Percentiles rank a stretch among this genome's conserved stretches.
These are phyloP conservation scores for Danionella cerebrum DNA, from an alignment of 2,113 vertebrate species.

Conservation along the genomic window DNA sequence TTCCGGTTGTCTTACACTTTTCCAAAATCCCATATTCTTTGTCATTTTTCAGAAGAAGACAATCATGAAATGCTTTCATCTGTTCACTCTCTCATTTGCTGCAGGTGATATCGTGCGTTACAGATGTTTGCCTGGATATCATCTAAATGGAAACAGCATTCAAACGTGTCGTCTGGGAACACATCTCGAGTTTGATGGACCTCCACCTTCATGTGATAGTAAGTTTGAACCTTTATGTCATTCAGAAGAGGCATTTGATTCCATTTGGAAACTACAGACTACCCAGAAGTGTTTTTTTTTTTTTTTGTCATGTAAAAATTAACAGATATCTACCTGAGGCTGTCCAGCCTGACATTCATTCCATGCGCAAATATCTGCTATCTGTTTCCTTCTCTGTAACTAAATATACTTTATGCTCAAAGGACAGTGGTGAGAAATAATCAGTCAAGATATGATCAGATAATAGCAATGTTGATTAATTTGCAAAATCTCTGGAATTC, in stretches of 20 bases:
- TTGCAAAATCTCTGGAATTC: no score
- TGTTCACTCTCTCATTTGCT: neutral
- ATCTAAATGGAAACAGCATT: conserved; percentile 81
- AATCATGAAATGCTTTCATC: neutral
- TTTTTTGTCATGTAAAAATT: no score
- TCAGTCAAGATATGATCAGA: no score
- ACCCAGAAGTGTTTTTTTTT: neutral
- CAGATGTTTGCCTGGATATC: conserved; percentile 86
- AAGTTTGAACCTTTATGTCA: conserved; percentile 26
- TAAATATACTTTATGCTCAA: no score
- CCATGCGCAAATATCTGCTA: no score
- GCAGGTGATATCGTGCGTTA: conserved; percentile 90
- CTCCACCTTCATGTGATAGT: conserved; percentile 91
- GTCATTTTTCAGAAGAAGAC: conserved; percentile 7
- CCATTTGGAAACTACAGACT: neutral
- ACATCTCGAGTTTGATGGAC: conserved; percentile 86
- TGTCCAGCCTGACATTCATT: no score
- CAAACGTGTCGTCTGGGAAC: conserved; percentile 83
- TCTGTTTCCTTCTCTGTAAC: no score
- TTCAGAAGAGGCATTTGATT: neutral
- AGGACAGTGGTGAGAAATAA: no score
- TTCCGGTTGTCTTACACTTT: conserved; percentile 2
- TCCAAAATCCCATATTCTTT: neutral
- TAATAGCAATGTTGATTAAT: no score
- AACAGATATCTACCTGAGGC: no score